Percentiles rank a stretch among this genome's conserved stretches.
These are phyloP conservation scores for Pandemis heparana DNA, from an alignment of 2,888 invertebrate species.

Conservation along the genomic window DNA sequence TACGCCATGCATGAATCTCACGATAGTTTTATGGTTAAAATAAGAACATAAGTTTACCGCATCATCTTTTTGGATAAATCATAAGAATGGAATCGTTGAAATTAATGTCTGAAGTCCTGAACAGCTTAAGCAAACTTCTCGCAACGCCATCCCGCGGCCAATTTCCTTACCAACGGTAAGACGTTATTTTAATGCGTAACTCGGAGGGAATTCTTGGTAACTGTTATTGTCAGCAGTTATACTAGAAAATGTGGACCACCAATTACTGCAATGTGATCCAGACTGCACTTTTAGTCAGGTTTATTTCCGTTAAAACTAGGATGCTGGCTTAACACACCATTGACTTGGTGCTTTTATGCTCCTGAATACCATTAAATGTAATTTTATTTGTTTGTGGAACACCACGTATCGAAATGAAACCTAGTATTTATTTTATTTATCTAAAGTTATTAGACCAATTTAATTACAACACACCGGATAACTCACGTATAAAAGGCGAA, in stretches of 20 bases:
- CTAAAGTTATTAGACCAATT: no score
- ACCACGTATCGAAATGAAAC: no score
- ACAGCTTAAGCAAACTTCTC: conserved; percentile 71
- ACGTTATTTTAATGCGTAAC: conserved; percentile 72
- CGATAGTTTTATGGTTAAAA: background rate
- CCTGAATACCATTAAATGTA: background rate
- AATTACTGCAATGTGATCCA: conserved; percentile 70
- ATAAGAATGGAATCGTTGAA: conserved; percentile 47
- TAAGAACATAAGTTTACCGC: background rate
- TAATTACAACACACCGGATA: no score
- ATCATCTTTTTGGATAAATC: background rate
- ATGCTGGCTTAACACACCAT: conserved; percentile 36
- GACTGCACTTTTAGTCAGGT: conserved; percentile 55
- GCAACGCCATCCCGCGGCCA: conserved; percentile 71
- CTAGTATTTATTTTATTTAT: no score
- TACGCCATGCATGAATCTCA: no score
- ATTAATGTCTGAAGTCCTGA: conserved; percentile 65
- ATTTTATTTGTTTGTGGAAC: no score
- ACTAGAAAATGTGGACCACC: conserved; percentile 69
- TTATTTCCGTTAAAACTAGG: conserved; percentile 55
- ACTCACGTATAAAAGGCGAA: no score
- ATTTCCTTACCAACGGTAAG: conserved; percentile 66
- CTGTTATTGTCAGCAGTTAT: conserved; percentile 68
- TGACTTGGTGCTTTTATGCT: conserved; percentile 1
- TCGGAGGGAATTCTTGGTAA: conserved; percentile 66